These are phyloP conservation scores for Cataglyphis albicans DNA, from an alignment of 2,888 invertebrate genomes.

Conservation along the genomic window DNA sequence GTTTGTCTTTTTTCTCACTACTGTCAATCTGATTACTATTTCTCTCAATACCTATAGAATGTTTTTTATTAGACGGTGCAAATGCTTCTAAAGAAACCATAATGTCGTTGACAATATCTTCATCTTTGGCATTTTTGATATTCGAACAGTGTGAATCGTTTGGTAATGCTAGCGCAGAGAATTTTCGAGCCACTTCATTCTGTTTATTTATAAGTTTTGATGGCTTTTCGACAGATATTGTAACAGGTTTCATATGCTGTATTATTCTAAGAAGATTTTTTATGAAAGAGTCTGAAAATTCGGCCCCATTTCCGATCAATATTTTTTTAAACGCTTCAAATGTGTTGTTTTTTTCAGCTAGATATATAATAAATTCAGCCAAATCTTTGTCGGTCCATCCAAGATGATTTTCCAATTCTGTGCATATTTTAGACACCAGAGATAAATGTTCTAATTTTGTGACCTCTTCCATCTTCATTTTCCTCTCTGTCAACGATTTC, in stretches of 20 bases:
- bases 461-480: slow-evolving; percentile 88
- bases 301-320: slow-evolving; percentile 96
- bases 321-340: slow-evolving; percentile 96
- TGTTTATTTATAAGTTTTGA: slow-evolving; percentile 80
- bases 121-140: slow-evolving; percentile 76
- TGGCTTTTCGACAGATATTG: slow-evolving; percentile 73
- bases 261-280: slow-evolving; percentile 98
- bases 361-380: slow-evolving; percentile 98
- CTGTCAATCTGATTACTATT: slow-evolving; percentile 58
- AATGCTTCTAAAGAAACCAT: slow-evolving; percentile 95
- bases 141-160: slow-evolving; percentile 87
- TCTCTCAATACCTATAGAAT: slow-evolving; percentile 61
- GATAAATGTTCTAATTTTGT: slow-evolving; percentile 97
- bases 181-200: slow-evolving; percentile 90
- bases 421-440: slow-evolving; percentile 98
- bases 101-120: slow-evolving; percentile 91
- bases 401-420: slow-evolving; percentile 99
- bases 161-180: slow-evolving; percentile 93
- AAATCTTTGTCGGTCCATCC: slow-evolving; percentile 99
- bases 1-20: slow-evolving; percentile 67
- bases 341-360: slow-evolving; percentile 95
- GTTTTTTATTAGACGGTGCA: slow-evolving; percentile 89
- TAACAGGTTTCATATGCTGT: slow-evolving; percentile 95
- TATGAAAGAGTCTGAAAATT: slow-evolving; percentile 98
- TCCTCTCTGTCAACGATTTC: not conserved